phyloP scores from a whole-genome alignment of 1,140 invertebrate genomes.

The Saccostrea cuccullata region DNA sequence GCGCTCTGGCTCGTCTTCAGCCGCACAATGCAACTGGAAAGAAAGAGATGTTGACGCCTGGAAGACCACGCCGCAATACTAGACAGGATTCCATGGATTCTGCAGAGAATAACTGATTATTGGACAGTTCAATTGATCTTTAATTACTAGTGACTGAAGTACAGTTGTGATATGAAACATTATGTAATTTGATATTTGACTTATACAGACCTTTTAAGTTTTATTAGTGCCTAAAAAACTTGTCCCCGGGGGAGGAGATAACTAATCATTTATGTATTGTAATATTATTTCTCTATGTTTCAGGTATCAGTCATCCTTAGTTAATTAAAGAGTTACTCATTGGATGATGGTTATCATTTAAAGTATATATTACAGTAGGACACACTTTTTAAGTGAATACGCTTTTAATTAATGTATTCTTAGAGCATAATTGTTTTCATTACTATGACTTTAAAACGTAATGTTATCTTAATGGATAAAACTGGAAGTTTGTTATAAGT shows the following conservation, averaged over 20 bases:
- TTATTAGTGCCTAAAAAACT: neutral
- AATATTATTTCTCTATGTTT: no score
- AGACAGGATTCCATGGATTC: neutral
- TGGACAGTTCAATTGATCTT: neutral
- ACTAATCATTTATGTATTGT: neutral
- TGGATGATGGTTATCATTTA: no score
- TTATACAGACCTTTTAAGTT: neutral
- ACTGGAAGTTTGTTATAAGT: no score
- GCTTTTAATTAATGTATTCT: no score
- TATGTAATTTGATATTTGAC: no score
- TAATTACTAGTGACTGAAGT: neutral
- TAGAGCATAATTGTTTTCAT: no score
- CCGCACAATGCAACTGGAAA: constrained; percentile 30
- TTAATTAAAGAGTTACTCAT: no score
- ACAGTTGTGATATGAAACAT: constrained; percentile 18
- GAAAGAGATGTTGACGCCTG: neutral
- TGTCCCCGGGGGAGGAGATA: neutral
- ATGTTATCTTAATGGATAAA: no score
- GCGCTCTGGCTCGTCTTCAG: constrained; percentile 40
- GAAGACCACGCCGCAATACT: neutral
- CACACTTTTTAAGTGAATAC: no score
- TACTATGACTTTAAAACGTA: no score
- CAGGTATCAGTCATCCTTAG: no score
- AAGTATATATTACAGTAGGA: neutral
- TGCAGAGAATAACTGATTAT: neutral